phyloP scores from a whole-genome alignment of 92 coral and sea anemone species.

The Zoanthus gigantus region DNA sequence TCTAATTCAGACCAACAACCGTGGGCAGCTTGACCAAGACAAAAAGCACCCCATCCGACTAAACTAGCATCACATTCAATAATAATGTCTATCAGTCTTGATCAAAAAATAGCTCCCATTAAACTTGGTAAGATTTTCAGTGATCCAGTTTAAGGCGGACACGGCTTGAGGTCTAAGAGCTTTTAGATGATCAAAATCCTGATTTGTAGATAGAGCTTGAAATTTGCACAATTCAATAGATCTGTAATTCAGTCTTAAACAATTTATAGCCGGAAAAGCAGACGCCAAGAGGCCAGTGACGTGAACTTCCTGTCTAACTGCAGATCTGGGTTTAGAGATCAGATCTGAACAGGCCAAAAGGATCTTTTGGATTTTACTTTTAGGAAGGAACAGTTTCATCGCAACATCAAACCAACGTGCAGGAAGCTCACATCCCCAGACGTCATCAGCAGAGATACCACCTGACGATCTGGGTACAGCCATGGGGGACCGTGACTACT shows the following conservation, averaged over 20 bases:
- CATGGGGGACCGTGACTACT: too few relatives aligned
- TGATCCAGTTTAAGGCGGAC: slow-evolving; percentile 41
- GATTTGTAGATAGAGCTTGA: background rate
- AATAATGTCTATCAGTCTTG: slow-evolving; percentile 4
- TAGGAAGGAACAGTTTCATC: slow-evolving; percentile 62
- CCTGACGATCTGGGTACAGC: too few relatives aligned
- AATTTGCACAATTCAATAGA: slow-evolving; percentile 61
- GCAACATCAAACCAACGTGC: too few relatives aligned
- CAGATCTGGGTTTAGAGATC: background rate
- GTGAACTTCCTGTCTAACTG: slow-evolving; percentile 51
- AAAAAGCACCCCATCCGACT: slow-evolving; percentile 51
- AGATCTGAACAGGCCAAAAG: slow-evolving; percentile 35
- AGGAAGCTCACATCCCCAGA: too few relatives aligned
- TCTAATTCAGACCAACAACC: slow-evolving; percentile 62
- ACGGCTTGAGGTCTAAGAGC: slow-evolving; percentile 15
- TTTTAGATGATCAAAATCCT: slow-evolving; percentile 34
- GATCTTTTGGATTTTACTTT: slow-evolving; percentile 46
- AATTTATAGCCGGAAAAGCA: slow-evolving; percentile 49
- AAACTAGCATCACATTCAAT: slow-evolving; percentile 67
- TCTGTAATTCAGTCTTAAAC: slow-evolving; percentile 37
- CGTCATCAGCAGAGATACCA: too few relatives aligned
- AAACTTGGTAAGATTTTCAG: slow-evolving; percentile 33
- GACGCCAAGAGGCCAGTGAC: slow-evolving; percentile 48
- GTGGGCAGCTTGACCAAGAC: slow-evolving; percentile 21
- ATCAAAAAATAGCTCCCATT: slow-evolving; percentile 50